Base-by-base conservation (phyloP, 2,113 vertebrate genomes). In the Nibea albiflora region DNA sequence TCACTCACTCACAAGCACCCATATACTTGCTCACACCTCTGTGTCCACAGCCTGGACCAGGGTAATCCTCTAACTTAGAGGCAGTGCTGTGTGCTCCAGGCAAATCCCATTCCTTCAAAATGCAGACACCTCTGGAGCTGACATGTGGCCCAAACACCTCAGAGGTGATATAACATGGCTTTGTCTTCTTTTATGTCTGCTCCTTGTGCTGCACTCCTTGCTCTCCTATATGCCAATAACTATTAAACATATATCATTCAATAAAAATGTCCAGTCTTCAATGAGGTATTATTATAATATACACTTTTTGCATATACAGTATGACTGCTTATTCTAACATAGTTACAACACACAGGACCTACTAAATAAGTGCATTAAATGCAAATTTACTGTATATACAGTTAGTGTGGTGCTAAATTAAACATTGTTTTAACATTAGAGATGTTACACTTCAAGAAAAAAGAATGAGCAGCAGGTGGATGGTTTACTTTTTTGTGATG, bases 1-100 rank as follows among this genome's bases (percentile, higher is more conserved):
- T 81, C 84, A 76, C 83, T 88, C 74, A 58, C 83, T 83, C 69
- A 61, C 53, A 81, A 66, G 81, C 81, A 81, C 73, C 78, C 80
- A 58, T 69, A 80, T 26, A 75, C 82, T 83, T 72, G 52, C 84
- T 69, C 78, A 84, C 84, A 86, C 85, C 84, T 90, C 81, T 85
- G 53, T 84, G 66, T 78, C 76, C 75, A 61, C 74, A 12, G 76
- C 79, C 72, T 70, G 76, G 89, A 76, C 82, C n/a, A 0, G 58
- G 62, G 63, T 93, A 92, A 93, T 91, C 90, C 90, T 82, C 84
- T 35, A 90, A 93, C 85, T 85, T 82, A 84, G 68, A 87, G 83
- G 88, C 84, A 86, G 76, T 57, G 84, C 56, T 66, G 80, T 83
- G 85, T 8, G 76, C 90, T 89, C 5, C 0, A 53, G 85, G 83